Base-by-base conservation (phyloP, 2,888 invertebrate genomes). In the Drosophila meridionalis region DNA sequence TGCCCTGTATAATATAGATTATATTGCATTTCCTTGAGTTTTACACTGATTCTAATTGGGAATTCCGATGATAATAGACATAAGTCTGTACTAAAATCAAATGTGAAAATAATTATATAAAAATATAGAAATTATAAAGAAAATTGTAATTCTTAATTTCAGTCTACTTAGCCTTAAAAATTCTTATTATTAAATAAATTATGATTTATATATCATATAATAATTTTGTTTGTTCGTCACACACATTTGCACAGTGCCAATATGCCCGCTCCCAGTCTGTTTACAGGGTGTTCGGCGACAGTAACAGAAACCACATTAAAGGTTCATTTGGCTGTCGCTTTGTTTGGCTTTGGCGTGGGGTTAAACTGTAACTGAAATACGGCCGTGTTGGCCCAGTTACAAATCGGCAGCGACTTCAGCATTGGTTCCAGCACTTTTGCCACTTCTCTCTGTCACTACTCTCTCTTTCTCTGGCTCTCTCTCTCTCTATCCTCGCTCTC, bases 241-340 rank as follows among this genome's bases (percentile, higher is more conserved):
- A 11, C 0, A 11, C 5, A 11, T 7, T 42, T 8, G 40, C 40
- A 11, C 47, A 34, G 4, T 34, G 5, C 4, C 4, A 11, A 0
- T 4, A 55, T 38, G 12, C n/a, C 26, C 30, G 4, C 12, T 11
- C 32, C 0, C 12, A 42, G 2, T n/a, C 32, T 20, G n/a, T 36
- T 38, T 40, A 26, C 28, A 40, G 48, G 43, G 53, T 67, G 34
- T 20, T 12, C 28, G 34, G 57, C 56, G 28, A 56, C 48, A 69
- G 53, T 56, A 62, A 66, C 36, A 48, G 70, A 71, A 89, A 81
- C 76, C 89, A 73, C 90, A 87, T 87, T 87, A 80, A 89, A 80
- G 87, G 90, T 90, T 90, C 80, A 90, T 83, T 90, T 90, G 77
- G 76, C 69, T 81, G 89, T 79, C 84, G 79, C 79, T 90, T 86